These are phyloP conservation scores for Musca vetustissima DNA, from an alignment of 1,140 invertebrate genomes.

Conservation along the genomic window DNA sequence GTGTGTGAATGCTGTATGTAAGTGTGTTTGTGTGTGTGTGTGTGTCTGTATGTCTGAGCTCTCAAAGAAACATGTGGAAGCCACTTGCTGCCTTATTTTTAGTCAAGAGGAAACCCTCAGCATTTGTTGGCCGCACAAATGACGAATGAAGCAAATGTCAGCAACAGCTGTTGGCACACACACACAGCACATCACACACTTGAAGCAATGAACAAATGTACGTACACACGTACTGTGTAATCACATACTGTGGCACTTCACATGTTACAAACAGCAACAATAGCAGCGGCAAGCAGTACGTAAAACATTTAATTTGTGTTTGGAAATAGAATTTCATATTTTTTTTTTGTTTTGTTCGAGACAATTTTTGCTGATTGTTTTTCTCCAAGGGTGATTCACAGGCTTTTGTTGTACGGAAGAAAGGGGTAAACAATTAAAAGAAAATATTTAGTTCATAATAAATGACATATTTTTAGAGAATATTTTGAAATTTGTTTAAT, in stretches of 20 bases:
- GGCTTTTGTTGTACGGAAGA: too few relatives aligned
- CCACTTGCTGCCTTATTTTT: slow-evolving; percentile 13
- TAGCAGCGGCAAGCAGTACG: background rate
- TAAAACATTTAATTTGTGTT: background rate
- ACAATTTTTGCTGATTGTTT: background rate
- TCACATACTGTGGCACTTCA: too few relatives aligned
- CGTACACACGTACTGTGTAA: background rate
- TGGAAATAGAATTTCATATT: background rate
- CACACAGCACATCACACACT: background rate
- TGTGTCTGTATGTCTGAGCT: background rate
- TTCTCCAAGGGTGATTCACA: background rate
- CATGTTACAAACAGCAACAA: background rate
- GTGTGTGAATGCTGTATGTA: background rate
- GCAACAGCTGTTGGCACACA: slow-evolving; percentile 21
- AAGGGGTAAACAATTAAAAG: too few relatives aligned
- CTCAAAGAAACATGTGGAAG: slow-evolving; percentile 15
- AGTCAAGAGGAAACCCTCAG: slow-evolving; percentile 12
- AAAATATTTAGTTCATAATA: too few relatives aligned
- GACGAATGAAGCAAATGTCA: slow-evolving; percentile 31
- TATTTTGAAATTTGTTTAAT: too few relatives aligned
- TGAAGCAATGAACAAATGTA: background rate
- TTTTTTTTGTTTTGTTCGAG: background rate
- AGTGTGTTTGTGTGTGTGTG: background rate
- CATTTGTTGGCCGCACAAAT: slow-evolving; percentile 22
- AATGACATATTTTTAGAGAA: too few relatives aligned